Evolutionary conservation across 2,888 invertebrate genomes (phyloP), one percentile per base, ranked within the genome.

Genomic region (Pelosia muscerda): DNA sequence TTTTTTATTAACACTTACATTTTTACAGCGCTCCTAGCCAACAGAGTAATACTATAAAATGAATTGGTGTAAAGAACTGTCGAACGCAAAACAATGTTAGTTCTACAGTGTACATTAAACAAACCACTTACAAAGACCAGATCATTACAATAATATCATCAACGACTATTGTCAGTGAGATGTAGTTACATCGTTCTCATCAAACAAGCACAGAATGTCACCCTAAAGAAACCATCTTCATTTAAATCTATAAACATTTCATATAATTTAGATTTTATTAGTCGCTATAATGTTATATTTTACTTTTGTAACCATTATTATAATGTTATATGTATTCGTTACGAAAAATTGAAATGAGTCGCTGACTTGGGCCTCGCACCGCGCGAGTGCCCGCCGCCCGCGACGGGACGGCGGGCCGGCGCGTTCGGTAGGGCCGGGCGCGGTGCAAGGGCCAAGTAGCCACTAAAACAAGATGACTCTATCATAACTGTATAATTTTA

Each of bases 1-100:
- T 95, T 94, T 93, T 95, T 95, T 94, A 95, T 94, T 95, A 95
- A 95, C 95, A 95, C 95, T 95, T 95, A 95, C 94, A 95, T 94
- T 94, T 95, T 95, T 95, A 95, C 95, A 95, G 95, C 95, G 92
- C 92, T 92, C 93, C 95, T 95, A 95, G 94, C 95, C 94, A 95
- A 95, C 95, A 94, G 91, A 95, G 94, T 95, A 94, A 93, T 94
- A 93, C 94, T 94, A 94, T 92, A 91, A 95, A 95, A 92, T 91
- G 87, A 94, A 93, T 91, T 83, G 89, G 95, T 95, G 95, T 94
- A 94, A 93, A 92, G 88, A 90, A 93, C 93, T 92, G 92, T 93
- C 87, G 90, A 94, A 94, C 94, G 94, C 94, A 94, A 94, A 93
- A 91, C 89, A 94, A 94, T 88, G 89, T 93, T 92, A 93, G 90